Evolutionary conservation across 2,797 vertebrate genomes (phyloP), one percentile per base, ranked within the genome.

Genomic region (Clarias laeviceps): DNA sequence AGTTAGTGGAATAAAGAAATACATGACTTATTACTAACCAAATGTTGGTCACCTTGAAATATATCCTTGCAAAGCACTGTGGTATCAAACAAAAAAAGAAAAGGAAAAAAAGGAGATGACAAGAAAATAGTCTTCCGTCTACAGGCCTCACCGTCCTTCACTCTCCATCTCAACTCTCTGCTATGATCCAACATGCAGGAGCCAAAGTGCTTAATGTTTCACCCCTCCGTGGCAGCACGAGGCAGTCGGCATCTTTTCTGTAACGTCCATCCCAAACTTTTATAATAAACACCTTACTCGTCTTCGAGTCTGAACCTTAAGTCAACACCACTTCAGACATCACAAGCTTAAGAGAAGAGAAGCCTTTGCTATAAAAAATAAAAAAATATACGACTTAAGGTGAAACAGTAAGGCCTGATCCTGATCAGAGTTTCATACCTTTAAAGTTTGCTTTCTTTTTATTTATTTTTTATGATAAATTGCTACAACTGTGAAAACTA

Each of bases 41-140:
- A 97, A 97, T 96, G 96, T 97, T 96, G 96, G 96, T 93, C 95
- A 93, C 95, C 94, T 96, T 65, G 94, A 94, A 95, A 95, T 95
- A 96, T 94, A 94, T 96, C 96, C 96, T 96, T 94, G 94, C 96
- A 94, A 96, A 97, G 96, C 95, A 96, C 94, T 94, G 92, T 94
- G 93, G 90, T 94, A 95, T 94, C 93, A 85, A 82, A 94, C 94
- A 93, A 91, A 89, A 83, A 54, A 62, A 32, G 89, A 94, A 91
- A 92, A 92, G 84, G 64, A 87, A 72, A 82, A 93, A 87, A 91
- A 90, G 93, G 37, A 85, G 78, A 65, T 65, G 40, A 27, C n/a
- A 64, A 80, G 78, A 59, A 57, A 62, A 91, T 93, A 92, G 88
- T 94, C 91, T 90, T 94, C 20, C 62, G 50, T 84, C 57, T 76